Percentiles rank a stretch among this genome's conserved stretches.
Conservation (phyloP, 23 tunicate genomes). For the Styela plicata region DNA sequence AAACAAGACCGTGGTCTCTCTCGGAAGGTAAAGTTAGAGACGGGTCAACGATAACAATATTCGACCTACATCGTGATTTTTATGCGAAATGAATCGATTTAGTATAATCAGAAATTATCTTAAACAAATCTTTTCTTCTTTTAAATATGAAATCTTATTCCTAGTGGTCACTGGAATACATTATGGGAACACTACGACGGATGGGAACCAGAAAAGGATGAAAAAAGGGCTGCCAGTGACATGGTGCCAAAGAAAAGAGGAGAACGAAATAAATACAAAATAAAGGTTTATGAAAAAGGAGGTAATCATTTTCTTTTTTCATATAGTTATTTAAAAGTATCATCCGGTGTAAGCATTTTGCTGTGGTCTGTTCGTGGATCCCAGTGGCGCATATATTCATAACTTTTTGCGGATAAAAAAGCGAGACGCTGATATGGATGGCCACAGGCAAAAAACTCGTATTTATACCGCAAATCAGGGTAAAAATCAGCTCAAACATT, state of each 20-base stretch:
- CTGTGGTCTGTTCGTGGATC: no score
- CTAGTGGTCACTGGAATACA: conserved; percentile 76
- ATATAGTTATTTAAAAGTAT: neutral
- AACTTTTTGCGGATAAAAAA: no score
- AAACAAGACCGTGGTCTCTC: conserved; percentile 52
- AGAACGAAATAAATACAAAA: conserved; percentile 11
- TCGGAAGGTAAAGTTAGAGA: conserved; percentile 89
- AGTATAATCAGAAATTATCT: no score
- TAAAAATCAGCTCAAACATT: no score
- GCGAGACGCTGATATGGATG: no score
- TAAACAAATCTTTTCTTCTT: no score
- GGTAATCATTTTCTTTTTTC: neutral
- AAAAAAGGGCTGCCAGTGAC: neutral
- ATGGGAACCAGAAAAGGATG: conserved; percentile 40
- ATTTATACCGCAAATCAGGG: no score
- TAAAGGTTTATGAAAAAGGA: conserved; percentile 19
- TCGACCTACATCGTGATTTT: no score
- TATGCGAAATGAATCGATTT: no score
- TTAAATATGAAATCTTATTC: neutral
- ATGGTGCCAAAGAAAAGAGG: conserved; percentile 10
- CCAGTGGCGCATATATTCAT: no score
- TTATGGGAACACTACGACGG: conserved; percentile 60
- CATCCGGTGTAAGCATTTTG: neutral
- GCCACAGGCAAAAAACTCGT: no score
- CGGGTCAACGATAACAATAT: no score